A percentile compares a stretch with the other conserved stretches of the same genome.
These are phyloP conservation scores for Ammospiza nelsoni DNA, from an alignment of 2,113 vertebrate species.

Conservation along the genomic window DNA sequence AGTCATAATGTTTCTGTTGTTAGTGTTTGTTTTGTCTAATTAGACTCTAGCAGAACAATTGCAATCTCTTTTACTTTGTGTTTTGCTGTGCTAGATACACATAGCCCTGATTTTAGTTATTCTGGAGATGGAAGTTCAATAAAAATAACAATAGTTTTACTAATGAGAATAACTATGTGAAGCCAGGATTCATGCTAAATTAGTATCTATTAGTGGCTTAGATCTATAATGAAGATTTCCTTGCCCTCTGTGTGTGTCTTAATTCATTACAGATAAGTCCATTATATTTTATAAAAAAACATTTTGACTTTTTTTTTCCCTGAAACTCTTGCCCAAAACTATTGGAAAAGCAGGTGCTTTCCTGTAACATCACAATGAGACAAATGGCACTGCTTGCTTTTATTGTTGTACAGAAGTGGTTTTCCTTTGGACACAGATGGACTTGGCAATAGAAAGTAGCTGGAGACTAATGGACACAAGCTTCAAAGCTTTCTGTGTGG, in stretches of 20 bases:
- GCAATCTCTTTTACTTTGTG: background rate
- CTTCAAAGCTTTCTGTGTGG: conserved; percentile 30
- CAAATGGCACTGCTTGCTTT: conserved; percentile 34
- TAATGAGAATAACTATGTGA: background rate
- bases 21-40: conserved; percentile 3
- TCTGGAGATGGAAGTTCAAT: background rate
- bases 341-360: background rate
- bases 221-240: background rate
- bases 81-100: background rate
- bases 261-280: background rate
- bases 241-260: background rate
- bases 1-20: background rate
- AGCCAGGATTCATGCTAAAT: conserved; percentile 20
- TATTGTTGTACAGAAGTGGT: background rate
- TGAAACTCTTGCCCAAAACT: background rate
- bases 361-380: background rate
- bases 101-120: background rate
- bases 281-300: background rate
- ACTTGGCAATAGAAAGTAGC: conserved; percentile 16
- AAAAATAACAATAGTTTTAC: conserved; percentile 1
- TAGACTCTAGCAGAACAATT: background rate
- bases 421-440: conserved; percentile 13
- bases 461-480: conserved; percentile 12
- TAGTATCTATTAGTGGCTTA: background rate
- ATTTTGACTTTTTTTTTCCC: background rate